Percentiles rank a stretch among this genome's conserved stretches.
These are phyloP conservation scores for Craterocephalus amniculus DNA, from an alignment of 2,797 vertebrate genomes.

Conservation along the genomic window DNA sequence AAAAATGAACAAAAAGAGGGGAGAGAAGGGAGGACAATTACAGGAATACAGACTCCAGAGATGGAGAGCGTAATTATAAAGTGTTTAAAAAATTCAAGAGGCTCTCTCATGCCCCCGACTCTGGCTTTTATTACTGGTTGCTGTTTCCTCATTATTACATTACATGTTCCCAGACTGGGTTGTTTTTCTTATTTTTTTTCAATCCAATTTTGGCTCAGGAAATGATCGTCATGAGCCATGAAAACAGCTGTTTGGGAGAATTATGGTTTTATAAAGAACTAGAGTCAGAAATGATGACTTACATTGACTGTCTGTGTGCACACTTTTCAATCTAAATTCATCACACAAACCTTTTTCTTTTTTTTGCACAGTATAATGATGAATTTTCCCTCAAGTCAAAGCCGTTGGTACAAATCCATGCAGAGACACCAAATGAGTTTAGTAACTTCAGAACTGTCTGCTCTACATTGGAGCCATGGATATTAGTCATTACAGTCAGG, in stretches of 20 bases:
- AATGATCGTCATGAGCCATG: conserved; percentile 28
- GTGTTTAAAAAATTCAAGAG: conserved; percentile 66
- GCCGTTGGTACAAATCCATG: conserved; percentile 41
- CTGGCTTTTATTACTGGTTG: conserved; percentile 29
- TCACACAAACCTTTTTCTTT: conserved; percentile 23
- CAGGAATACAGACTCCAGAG: conserved; percentile 33
- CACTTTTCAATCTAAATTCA: conserved; percentile 22
- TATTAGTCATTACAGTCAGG: conserved; percentile 58
- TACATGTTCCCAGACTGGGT: conserved; percentile 31
- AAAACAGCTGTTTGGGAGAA: conserved; percentile 34
- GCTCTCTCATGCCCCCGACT: conserved; percentile 33
- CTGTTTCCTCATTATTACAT: conserved; percentile 41
- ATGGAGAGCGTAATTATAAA: conserved; percentile 50
- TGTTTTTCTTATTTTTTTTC: conserved; percentile 3
- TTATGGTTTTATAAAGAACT: conserved; percentile 20
- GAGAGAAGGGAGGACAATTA: conserved; percentile 28
- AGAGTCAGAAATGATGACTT: not conserved
- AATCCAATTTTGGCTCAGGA: conserved; percentile 17
- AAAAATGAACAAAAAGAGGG: conserved; percentile 12
- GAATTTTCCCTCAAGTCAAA: conserved; percentile 42
- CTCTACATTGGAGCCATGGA: conserved; percentile 28
- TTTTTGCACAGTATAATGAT: conserved; percentile 35
- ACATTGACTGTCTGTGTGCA: not conserved
- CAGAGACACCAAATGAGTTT: conserved; percentile 51
- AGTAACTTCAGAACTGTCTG: conserved; percentile 32